Conservation (phyloP, 1,140 invertebrate genomes). For the Drosophila auraria region DNA sequence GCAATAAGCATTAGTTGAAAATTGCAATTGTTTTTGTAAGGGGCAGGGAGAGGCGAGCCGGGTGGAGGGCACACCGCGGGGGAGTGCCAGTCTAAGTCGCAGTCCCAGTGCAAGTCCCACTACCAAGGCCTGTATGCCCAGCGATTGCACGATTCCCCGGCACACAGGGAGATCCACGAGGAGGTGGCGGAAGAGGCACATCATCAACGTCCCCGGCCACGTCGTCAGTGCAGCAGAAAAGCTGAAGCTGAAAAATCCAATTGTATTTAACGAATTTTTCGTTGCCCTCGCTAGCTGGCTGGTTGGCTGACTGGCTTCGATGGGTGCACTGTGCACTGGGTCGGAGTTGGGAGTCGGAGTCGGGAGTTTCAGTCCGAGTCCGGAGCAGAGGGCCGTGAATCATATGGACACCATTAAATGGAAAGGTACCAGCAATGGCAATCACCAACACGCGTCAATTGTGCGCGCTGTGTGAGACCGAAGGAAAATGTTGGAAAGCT, state of each 20-base stretch:
- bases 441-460: slow-evolving; percentile 82
- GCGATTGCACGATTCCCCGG: slow-evolving; percentile 71
- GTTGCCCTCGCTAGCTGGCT: slow-evolving; percentile 3
- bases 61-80: slow-evolving; percentile 66
- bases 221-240: slow-evolving; percentile 62
- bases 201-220: slow-evolving; percentile 72
- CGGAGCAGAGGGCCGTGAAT: slow-evolving; percentile 68
- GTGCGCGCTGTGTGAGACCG: slow-evolving; percentile 74
- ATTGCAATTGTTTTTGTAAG: slow-evolving; percentile 81
- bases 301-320: slow-evolving; percentile 7
- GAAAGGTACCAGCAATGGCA: slow-evolving; percentile 72
- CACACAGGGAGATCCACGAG: slow-evolving; percentile 37
- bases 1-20: slow-evolving; percentile 85
- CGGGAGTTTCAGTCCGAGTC: slow-evolving; percentile 20
- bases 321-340: slow-evolving; percentile 24
- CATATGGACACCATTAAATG: slow-evolving; percentile 84
- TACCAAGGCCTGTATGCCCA: slow-evolving; percentile 25
- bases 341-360: slow-evolving; percentile 3
- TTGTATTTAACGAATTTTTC: slow-evolving; percentile 83
- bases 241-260: slow-evolving; percentile 71
- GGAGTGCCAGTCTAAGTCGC: slow-evolving; percentile 57
- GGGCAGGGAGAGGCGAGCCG: slow-evolving; percentile 12
- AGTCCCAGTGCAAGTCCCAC: slow-evolving; percentile 40
- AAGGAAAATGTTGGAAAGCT: slow-evolving; percentile 27
- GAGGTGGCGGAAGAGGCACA: slow-evolving; percentile 64